Percentiles rank a stretch among this genome's conserved stretches.
Conservation (phyloP, 1,140 invertebrate genomes). For the Bombus sylvicola region DNA sequence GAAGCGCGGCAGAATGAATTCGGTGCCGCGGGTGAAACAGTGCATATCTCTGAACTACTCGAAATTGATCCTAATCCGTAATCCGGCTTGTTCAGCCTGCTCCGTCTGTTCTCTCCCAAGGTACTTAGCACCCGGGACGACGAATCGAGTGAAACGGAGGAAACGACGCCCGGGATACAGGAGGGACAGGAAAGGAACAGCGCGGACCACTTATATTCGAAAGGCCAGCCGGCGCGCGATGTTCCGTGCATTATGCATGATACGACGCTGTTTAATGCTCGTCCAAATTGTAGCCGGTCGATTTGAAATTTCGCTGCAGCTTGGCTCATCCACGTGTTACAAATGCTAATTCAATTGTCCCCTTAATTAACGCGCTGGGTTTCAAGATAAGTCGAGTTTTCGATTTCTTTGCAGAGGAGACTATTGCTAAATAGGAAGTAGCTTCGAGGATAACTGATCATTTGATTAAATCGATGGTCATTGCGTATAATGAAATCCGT, state of each 20-base stretch:
- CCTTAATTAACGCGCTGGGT: conserved; percentile 56
- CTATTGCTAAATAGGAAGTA: not conserved
- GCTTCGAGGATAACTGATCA: too few species aligned
- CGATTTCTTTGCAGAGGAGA: not conserved
- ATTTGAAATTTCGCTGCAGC: conserved; percentile 61
- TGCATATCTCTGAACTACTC: conserved; percentile 78
- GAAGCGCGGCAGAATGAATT: conserved; percentile 42
- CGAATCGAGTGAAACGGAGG: conserved; percentile 66
- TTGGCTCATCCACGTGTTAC: not conserved
- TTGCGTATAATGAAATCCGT: too few species aligned
- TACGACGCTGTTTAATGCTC: conserved; percentile 71
- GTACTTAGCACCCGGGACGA: conserved; percentile 76
- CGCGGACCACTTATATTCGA: conserved; percentile 70
- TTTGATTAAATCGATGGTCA: not conserved
- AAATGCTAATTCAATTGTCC: conserved; percentile 65
- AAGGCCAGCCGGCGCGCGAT: conserved; percentile 67
- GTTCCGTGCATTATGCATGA: conserved; percentile 75
- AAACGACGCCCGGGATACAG: conserved; percentile 56
- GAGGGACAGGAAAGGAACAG: conserved; percentile 28
- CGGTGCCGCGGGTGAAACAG: conserved; percentile 54
- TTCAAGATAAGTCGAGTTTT: conserved; percentile 4
- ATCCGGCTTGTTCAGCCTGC: conserved; percentile 80
- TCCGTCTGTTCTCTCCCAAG: conserved; percentile 81
- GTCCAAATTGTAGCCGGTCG: conserved; percentile 62
- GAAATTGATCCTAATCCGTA: conserved; percentile 82